phyloP scores from a whole-genome alignment of 2,113 vertebrate genomes.

The Bungarus multicinctus region DNA sequence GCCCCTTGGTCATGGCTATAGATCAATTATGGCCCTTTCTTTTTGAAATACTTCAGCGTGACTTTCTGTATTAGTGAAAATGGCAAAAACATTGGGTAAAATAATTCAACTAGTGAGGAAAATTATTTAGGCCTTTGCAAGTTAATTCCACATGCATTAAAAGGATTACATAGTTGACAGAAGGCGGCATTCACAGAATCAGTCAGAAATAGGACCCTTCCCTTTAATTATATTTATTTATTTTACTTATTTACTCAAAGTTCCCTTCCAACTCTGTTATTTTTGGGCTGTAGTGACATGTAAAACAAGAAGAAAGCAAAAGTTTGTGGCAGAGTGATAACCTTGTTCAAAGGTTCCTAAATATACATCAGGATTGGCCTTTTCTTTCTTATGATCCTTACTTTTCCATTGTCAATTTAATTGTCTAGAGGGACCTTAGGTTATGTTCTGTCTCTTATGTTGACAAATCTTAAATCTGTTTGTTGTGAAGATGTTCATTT shows the following conservation, averaged over 20 bases:
- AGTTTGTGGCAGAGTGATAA: background rate
- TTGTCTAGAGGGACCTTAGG: background rate
- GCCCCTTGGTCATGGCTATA: conserved; percentile 68
- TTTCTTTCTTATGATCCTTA: background rate
- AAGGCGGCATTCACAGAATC: background rate
- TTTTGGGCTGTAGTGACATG: background rate
- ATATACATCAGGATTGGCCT: background rate
- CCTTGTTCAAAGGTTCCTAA: background rate
- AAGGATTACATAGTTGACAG: background rate
- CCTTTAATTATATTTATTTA: background rate
- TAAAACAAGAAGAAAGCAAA: background rate
- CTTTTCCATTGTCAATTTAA: background rate
- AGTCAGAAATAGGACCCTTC: background rate
- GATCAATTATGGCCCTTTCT: conserved; percentile 65
- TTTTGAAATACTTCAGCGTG: conserved; percentile 56
- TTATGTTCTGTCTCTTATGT: background rate
- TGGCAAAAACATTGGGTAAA: conserved; percentile 36
- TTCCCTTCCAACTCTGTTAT: background rate
- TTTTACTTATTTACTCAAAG: background rate
- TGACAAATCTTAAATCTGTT: background rate
- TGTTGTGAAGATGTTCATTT: background rate
- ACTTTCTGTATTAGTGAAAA: conserved; percentile 41
- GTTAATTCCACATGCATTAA: background rate
- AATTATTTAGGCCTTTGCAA: background rate
- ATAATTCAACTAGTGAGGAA: conserved; percentile 23